These are phyloP conservation scores for Listronotus oregonensis DNA, from an alignment of 1,140 invertebrate genomes.

Conservation along the genomic window DNA sequence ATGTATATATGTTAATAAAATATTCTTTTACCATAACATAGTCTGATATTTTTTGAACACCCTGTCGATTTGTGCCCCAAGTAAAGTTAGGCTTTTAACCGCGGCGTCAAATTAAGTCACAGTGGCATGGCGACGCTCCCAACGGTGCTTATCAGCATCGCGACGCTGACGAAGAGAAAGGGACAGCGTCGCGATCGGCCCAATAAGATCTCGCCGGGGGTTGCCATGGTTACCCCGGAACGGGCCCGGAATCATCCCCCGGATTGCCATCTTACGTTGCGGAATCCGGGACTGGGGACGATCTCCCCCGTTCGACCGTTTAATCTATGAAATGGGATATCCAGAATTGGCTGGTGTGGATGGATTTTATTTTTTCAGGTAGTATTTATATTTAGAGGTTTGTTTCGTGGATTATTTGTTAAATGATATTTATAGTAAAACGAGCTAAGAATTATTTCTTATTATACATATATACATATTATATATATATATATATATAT, in stretches of 20 bases:
- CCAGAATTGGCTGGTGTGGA: slow-evolving; percentile 1
- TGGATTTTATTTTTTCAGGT: slow-evolving; percentile 2
- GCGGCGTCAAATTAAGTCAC: slow-evolving; percentile 6
- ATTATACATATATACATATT: no score
- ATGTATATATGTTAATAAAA: no score
- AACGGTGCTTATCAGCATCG: background rate
- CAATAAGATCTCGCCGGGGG: slow-evolving; percentile 23
- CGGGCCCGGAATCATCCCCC: slow-evolving; percentile 11
- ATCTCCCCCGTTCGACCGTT: background rate
- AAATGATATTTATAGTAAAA: no score
- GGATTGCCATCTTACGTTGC: slow-evolving; percentile 26
- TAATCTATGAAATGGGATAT: slow-evolving; percentile 11
- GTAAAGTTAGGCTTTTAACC: no score
- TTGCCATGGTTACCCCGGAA: slow-evolving; percentile 20
- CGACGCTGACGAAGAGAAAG: background rate
- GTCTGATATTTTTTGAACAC: background rate
- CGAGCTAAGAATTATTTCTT: no score
- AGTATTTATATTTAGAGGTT: no score
- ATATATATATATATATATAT: no score
- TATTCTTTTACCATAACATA: no score
- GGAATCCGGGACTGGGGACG: slow-evolving; percentile 21
- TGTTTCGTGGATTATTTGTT: no score
- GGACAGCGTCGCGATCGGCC: slow-evolving; percentile 10
- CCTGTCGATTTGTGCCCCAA: background rate
- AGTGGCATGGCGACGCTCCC: slow-evolving; percentile 11